Base-by-base conservation (phyloP, 2,888 invertebrate genomes). In the Empis livida region DNA sequence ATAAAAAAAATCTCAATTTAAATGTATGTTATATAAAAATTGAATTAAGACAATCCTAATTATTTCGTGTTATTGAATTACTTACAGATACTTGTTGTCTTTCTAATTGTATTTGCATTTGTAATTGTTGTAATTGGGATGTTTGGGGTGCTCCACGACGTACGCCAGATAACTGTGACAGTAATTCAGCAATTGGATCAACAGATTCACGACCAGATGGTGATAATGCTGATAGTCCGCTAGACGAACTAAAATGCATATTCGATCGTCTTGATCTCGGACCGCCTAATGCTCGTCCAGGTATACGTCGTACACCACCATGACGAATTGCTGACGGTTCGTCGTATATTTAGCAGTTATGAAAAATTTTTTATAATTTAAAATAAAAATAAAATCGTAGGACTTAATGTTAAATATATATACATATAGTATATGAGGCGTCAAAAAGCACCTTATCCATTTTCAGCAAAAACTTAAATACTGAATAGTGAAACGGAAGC, bases 111-210 rank as follows among this genome's bases (percentile, higher is more conserved):
- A 91, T 73, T 72, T 94, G 94, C 90, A 94, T 92, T 74, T 94
- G 93, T 60, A 94, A 73, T 67, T 94, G 93, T 67, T 93, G 93
- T 65, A 94, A 74, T 70, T 89, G 88, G 57, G 84, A 82, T 57
- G 87, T 84, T 59, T 59, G 76, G 68, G 74, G 75, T 61, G 71
- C 71, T 56, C 69, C 72, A 53, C 73, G 83, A 61, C 95, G 77
- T 56, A 93, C 94, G 60, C 93, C 93, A 44, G 94, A 93, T 67
- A 96, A 76, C 73, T 95, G 95, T 49, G 94, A 93, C 55, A 96
- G 74, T 55, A 96, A 76, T 75, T 96, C 96, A 54, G 94, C 91
- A 62, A 95, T 95, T 51, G 95, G 95, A 75, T 96, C 96, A 54
- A 94, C 94, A 54, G 89, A 83, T 69, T 94, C 94, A 59, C 94